Base-by-base conservation (phyloP, 2,797 vertebrate species). In the Sebastes melanostomus region DNA sequence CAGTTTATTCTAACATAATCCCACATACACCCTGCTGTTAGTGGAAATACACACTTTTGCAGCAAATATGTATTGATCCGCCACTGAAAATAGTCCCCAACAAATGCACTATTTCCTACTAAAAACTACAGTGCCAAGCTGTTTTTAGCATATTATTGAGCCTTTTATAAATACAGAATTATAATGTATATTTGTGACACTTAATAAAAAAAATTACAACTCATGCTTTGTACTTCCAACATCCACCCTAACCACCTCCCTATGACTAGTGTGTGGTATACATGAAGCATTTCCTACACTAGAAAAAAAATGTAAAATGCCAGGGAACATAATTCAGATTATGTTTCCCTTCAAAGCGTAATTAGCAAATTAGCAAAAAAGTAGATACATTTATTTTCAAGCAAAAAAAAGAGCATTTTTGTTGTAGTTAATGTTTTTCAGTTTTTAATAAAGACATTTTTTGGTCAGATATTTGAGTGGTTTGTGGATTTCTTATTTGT, bases 341-440 rank as follows among this genome's bases (percentile, higher is more conserved):
- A 42, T 3, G 38, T 59, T 58, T 58, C 55, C 56, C 8, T 18
- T 59, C 25, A 59, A 59, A 29, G 14, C 6, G 1, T 58, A 58
- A 29, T 29, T 8, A 0, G 56, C 25, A 59, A 42, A 38, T 36
- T 36, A 36, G 36, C 36, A 13, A 36, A 36, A 36, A 36, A 36
- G 36, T 36, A 38, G 2, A 38, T 38, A 0, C 0, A 13, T 38
- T 38, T 38, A 38, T 38, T 38, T 14, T 0, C 5, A 38, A 0
- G 12, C 36, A 38, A 34, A 38, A 38, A 34, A 38, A 38, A 38
- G 12, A 14, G 12, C 12, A 38, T 38, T 38, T 38, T 38, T 38
- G 36, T 14, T 38, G 0, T 16, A 42, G 38, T 58, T 58, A 58
- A 14, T 56, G 22, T 25, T 54, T 56, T 54, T 54, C 22, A 27